Evolutionary conservation across 2,797 vertebrate genomes (phyloP).

Genomic region (Sternarchorhynchus goeldii): DNA sequence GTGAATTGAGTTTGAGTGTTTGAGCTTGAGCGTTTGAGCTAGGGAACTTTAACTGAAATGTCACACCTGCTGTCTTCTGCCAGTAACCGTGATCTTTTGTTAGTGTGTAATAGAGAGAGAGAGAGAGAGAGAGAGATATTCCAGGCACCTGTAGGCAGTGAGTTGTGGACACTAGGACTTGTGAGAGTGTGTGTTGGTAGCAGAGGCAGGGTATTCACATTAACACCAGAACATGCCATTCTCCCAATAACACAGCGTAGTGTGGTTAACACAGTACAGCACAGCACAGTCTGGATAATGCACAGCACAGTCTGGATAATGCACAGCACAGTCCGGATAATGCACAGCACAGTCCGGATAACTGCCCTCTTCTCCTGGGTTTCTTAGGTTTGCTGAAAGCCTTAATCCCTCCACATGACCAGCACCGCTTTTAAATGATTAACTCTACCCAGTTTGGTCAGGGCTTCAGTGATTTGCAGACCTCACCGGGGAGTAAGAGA

Average conservation of each 20-base stretch:
- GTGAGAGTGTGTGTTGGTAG: slow-evolving; percentile 19
- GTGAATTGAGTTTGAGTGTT: background rate
- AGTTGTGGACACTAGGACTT: slow-evolving; percentile 24
- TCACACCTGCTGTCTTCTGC: background rate
- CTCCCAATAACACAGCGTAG: too few species aligned
- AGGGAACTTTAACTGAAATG: background rate
- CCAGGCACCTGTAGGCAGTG: slow-evolving; percentile 14
- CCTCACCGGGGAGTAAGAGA: background rate
- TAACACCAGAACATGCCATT: slow-evolving; percentile 15
- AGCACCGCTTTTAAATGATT: background rate
- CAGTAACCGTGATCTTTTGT: background rate
- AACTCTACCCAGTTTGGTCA: background rate
- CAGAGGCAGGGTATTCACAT: slow-evolving; percentile 24
- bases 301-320: too few species aligned
- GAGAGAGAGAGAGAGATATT: background rate
- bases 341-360: slow-evolving; percentile 19
- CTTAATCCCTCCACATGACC: background rate
- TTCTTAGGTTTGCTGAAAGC: background rate
- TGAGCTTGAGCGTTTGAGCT: too few species aligned
- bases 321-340: slow-evolving; percentile 21
- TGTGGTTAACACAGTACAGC: too few species aligned
- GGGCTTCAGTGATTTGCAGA: background rate
- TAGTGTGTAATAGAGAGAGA: background rate
- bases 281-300: slow-evolving; percentile 8
- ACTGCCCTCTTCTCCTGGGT: background rate